Base-by-base conservation (phyloP, 2,888 invertebrate genomes). In the Serrognathus titanus region DNA sequence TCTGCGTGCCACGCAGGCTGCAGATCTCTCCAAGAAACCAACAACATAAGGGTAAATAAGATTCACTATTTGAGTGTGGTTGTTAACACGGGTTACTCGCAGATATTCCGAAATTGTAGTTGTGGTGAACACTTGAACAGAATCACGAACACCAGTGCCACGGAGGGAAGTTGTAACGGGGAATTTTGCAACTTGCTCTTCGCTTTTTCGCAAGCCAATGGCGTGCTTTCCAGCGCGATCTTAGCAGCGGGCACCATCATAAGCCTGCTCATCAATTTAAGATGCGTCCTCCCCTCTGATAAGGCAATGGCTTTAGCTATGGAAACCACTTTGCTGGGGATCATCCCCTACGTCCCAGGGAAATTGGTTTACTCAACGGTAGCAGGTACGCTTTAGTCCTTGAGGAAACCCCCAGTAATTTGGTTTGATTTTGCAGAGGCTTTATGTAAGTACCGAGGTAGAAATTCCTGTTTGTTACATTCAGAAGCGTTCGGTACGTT, bases 1-100 rank as follows among this genome's bases (percentile, higher is more conserved):
- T 87, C 86, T 0, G 87, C 90, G 0, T 90, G 90, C 72, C 84
- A 85, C 66, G 90, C 90, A 2, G 90, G 90, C 1, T 90, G 90
- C 5, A 64, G 53, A 4, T 65, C 68, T 2, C 69, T 77, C 47
- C 65, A 75, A 2, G 64, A 71, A n/a, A 73, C 79, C n/a, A 80
- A 80, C 58, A 78, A 75, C 63, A 63, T 78, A 2, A 75, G 68
- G 72, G 74, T 62, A 64, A 66, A 57, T 37, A 31, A 45, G 16
- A 31, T 35, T 3, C 3, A 11, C 39, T 35, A 45, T 43, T 9
- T 16, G 9, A n/a, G 20, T 16, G n/a, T 36, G 3, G 16, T 11
- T 37, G 45, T 13, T 20, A 39, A 49, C 8, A 51, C 31, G 13
- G 37, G 52, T 41, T 16, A 45, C 61, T 73, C 63, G 39, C 62